A percentile compares a stretch with the other conserved stretches of the same genome.
Evolutionary conservation across 92 coral and sea anemone species (phyloP).

Genomic region (Nematostella vectensis): DNA sequence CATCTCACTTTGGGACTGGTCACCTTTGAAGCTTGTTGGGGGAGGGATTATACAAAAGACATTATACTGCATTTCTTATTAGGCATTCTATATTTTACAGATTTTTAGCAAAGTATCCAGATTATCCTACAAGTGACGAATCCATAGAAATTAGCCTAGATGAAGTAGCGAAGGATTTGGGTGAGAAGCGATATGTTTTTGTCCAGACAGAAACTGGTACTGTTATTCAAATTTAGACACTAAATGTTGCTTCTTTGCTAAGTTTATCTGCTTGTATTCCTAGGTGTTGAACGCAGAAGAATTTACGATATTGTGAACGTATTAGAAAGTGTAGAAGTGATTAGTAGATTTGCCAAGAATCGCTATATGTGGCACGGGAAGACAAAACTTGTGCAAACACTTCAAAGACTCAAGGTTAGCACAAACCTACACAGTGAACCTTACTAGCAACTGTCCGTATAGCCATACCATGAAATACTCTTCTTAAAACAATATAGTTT

Average conservation of each 20-base stretch:
- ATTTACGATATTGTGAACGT: conserved; percentile 97
- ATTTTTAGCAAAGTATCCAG: conserved; percentile 91
- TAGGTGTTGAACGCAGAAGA: conserved; percentile 91
- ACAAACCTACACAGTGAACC: not conserved
- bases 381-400: conserved; percentile 72
- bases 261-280: not conserved
- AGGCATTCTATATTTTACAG: too few species aligned
- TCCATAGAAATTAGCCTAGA: conserved; percentile 86
- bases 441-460: not conserved
- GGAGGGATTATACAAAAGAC: too few species aligned
- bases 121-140: conserved; percentile 46
- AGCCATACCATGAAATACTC: not conserved
- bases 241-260: not conserved
- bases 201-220: not conserved
- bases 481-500: too few species aligned
- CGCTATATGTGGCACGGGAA: conserved; percentile 97
- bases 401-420: conserved; percentile 67
- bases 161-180: conserved; percentile 92
- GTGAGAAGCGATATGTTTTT: conserved; percentile 46
- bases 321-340: conserved; percentile 93
- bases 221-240: too few species aligned
- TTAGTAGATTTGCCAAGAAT: conserved; percentile 92
- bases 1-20: too few species aligned
- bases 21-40: too few species aligned
- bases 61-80: too few species aligned